Percentiles rank a stretch among this genome's conserved stretches.
phyloP scores from a whole-genome alignment of 1,140 invertebrate genomes.

The Papilio polyxenes region DNA sequence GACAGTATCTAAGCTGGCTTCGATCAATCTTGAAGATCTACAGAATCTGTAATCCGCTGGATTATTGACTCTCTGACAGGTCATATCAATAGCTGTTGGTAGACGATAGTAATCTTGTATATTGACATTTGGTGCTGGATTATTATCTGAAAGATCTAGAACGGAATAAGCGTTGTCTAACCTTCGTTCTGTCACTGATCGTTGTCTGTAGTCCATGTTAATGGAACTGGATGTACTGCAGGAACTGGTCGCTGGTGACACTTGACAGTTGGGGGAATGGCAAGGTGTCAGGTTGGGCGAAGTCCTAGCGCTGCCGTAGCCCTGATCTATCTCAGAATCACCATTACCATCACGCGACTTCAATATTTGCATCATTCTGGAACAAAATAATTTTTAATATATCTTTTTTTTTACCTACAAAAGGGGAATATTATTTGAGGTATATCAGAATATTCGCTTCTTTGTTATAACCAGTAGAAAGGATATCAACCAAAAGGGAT shows the following conservation, averaged over 20 bases:
- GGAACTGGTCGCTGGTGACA: constrained; percentile 60
- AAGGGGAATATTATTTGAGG: background rate
- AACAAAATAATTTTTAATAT: constrained; percentile 37
- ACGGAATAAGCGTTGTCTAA: constrained; percentile 54
- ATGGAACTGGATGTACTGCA: constrained; percentile 56
- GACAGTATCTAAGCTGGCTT: constrained; percentile 61
- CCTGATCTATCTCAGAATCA: constrained; percentile 66
- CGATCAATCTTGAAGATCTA: constrained; percentile 61
- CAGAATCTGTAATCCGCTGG: constrained; percentile 63
- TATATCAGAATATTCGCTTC: constrained; percentile 67
- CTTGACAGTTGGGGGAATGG: constrained; percentile 57
- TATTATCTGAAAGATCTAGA: constrained; percentile 57
- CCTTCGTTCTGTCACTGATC: constrained; percentile 46
- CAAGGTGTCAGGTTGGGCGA: constrained; percentile 67
- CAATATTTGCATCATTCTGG: constrained; percentile 73
- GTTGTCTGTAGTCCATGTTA: constrained; percentile 56
- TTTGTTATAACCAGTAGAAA: constrained; percentile 63
- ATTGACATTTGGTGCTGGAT: constrained; percentile 41
- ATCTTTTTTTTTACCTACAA: background rate
- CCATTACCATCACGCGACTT: constrained; percentile 61
- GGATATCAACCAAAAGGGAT: constrained; percentile 66
- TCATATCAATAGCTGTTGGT: constrained; percentile 54
- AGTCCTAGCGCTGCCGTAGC: constrained; percentile 69
- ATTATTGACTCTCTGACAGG: constrained; percentile 57
- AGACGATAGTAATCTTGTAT: constrained; percentile 54